phyloP scores from a whole-genome alignment of 2,113 vertebrate genomes.

The Phaethornis superciliosus region DNA sequence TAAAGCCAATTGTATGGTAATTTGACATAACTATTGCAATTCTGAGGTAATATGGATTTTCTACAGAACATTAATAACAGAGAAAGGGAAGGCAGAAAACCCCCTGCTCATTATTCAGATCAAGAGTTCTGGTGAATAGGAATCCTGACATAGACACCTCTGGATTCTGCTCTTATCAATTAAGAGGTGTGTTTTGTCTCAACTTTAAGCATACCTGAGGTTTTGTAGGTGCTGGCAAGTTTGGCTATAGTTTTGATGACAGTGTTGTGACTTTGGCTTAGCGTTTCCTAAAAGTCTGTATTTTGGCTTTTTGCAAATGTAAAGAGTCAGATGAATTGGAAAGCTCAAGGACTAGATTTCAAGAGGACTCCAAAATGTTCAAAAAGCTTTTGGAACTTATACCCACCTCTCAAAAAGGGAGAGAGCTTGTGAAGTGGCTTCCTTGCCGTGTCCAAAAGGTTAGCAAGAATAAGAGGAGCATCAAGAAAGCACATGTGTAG shows the following conservation, averaged over 20 bases:
- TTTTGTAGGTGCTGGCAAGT: not conserved
- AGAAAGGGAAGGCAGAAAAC: not conserved
- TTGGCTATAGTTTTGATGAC: not conserved
- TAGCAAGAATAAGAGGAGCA: not conserved
- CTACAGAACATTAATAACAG: not conserved
- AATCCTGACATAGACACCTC: not conserved
- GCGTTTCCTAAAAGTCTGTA: not conserved
- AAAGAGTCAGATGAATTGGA: not conserved
- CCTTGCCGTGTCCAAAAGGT: not conserved
- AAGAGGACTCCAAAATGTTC: not conserved
- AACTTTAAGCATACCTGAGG: not conserved
- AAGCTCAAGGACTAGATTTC: not conserved
- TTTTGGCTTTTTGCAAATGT: not conserved
- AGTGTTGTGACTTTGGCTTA: not conserved
- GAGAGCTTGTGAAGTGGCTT: not conserved
- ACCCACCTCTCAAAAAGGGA: not conserved
- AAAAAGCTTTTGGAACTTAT: not conserved
- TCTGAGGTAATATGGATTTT: not conserved
- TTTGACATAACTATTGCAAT: not conserved
- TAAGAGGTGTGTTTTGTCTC: not conserved
- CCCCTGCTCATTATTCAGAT: not conserved
- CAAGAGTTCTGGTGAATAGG: not conserved
- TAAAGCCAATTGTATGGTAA: conserved; percentile 25
- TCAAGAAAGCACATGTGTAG: rapidly evolving
- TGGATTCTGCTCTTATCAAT: not conserved